A percentile compares a stretch with the other conserved stretches of the same genome.
Evolutionary conservation across 2,888 invertebrate genomes (phyloP).

Genomic region (Meliscaeva auricollis): DNA sequence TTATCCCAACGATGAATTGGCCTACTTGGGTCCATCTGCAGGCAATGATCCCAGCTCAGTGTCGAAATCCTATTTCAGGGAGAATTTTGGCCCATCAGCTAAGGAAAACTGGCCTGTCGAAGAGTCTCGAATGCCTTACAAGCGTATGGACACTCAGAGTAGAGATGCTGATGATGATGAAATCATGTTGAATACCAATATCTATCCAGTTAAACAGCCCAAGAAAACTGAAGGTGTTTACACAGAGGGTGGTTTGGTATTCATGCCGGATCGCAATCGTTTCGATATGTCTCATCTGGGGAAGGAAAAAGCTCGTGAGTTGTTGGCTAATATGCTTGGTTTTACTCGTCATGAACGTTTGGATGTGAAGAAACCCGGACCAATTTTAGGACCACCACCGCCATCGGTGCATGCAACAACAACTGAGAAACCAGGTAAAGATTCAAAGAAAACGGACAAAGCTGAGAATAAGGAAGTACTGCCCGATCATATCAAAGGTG

Average conservation of each 20-base stretch:
- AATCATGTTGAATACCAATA: slow-evolving; percentile 81
- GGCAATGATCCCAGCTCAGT: background rate
- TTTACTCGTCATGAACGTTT: slow-evolving; percentile 95
- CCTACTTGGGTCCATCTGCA: slow-evolving; percentile 5
- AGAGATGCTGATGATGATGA: slow-evolving; percentile 83
- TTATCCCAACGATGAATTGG: slow-evolving; percentile 21
- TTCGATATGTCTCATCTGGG: slow-evolving; percentile 78
- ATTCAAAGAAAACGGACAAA: slow-evolving; percentile 75
- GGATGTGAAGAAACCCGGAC: slow-evolving; percentile 98
- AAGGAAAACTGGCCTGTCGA: slow-evolving; percentile 19
- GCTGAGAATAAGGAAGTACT: slow-evolving; percentile 81
- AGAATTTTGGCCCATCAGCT: slow-evolving; percentile 25
- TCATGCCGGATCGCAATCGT: slow-evolving; percentile 82
- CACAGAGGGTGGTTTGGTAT: slow-evolving; percentile 87
- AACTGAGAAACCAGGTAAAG: slow-evolving; percentile 61
- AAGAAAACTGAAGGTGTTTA: slow-evolving; percentile 83
- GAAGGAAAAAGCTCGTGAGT: slow-evolving; percentile 85
- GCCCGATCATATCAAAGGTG: slow-evolving; percentile 82
- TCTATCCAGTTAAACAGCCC: slow-evolving; percentile 77
- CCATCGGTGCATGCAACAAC: slow-evolving; percentile 76
- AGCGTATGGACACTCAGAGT: slow-evolving; percentile 79
- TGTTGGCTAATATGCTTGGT: slow-evolving; percentile 88
- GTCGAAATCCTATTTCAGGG: slow-evolving; percentile 29
- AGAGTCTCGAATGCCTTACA: slow-evolving; percentile 79
- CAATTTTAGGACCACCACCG: slow-evolving; percentile 86